Percentiles rank a stretch among this genome's conserved stretches.
phyloP scores from a whole-genome alignment of 2,888 invertebrate genomes.

The Euzetes globulus region DNA sequence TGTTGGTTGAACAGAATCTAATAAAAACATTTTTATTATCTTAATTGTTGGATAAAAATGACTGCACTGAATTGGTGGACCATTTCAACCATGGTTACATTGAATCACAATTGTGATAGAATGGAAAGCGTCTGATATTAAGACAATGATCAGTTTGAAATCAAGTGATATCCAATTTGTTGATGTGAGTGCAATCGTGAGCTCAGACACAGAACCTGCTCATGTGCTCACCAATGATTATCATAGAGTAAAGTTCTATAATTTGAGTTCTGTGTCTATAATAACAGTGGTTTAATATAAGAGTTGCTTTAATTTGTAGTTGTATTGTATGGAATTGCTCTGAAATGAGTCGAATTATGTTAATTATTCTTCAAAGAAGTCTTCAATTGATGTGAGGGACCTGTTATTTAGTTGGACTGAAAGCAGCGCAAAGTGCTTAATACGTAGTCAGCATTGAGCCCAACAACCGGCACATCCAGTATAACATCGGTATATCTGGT shows the following conservation, averaged over 20 bases:
- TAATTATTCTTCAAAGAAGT: neutral
- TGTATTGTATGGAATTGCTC: constrained; percentile 26
- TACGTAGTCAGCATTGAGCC: neutral
- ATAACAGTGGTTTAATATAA: constrained; percentile 18
- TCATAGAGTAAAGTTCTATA: constrained; percentile 12
- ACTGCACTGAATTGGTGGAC: too few relatives aligned
- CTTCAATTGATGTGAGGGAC: constrained; percentile 8
- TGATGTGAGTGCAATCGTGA: neutral
- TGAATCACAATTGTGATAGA: too few relatives aligned
- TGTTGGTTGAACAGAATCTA: too few relatives aligned
- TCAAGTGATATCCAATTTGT: too few relatives aligned
- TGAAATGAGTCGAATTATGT: constrained; percentile 28
- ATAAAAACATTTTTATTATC: too few relatives aligned
- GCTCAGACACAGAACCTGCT: neutral
- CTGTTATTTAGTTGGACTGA: constrained; percentile 25
- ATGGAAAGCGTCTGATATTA: too few relatives aligned
- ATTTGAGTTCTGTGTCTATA: neutral
- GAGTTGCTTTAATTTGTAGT: constrained; percentile 29
- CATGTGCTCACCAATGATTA: neutral
- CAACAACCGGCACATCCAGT: constrained; percentile 12
- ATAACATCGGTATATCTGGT: neutral
- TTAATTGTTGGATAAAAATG: too few relatives aligned
- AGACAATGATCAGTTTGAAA: too few relatives aligned
- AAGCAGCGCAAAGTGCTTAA: neutral
- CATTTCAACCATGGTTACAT: too few relatives aligned